phyloP scores from a whole-genome alignment of 2,113 vertebrate species.

The Cololabis saira region DNA sequence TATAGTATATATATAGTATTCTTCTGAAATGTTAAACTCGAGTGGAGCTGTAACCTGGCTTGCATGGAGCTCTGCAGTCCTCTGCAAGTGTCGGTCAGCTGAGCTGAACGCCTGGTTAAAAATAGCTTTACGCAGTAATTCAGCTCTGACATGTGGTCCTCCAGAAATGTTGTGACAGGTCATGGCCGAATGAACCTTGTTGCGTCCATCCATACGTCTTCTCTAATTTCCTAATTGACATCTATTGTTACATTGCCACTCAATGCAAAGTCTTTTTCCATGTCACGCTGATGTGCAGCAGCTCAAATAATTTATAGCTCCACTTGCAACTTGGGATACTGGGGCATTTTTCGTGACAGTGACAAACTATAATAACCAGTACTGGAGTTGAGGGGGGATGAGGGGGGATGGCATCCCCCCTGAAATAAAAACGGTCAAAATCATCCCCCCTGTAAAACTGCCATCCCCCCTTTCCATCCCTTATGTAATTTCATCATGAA shows the following conservation, averaged over 20 bases:
- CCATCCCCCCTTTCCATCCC: no score
- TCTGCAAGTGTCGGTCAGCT: slow-evolving; percentile 20
- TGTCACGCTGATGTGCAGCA: not conserved
- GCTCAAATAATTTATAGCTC: no score
- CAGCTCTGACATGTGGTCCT: slow-evolving; percentile 57
- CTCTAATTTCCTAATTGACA: slow-evolving; percentile 12
- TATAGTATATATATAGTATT: not conserved
- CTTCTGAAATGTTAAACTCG: not conserved
- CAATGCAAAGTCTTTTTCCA: not conserved
- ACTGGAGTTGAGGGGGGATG: no score
- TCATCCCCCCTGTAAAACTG: no score
- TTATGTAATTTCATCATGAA: no score
- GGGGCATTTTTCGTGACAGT: not conserved
- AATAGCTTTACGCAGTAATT: slow-evolving; percentile 51
- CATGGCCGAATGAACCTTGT: slow-evolving; percentile 34
- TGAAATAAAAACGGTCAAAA: no score
- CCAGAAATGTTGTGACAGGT: slow-evolving; percentile 35
- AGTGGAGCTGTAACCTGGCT: not conserved
- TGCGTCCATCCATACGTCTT: slow-evolving; percentile 1
- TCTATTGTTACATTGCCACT: not conserved
- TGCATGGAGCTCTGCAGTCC: slow-evolving; percentile 9
- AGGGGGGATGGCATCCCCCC: no score
- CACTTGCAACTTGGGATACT: not conserved
- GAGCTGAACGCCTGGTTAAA: slow-evolving; percentile 15
- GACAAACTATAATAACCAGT: no score